Base-by-base conservation (phyloP, 2,888 invertebrate species). In the Deilephila elpenor region DNA sequence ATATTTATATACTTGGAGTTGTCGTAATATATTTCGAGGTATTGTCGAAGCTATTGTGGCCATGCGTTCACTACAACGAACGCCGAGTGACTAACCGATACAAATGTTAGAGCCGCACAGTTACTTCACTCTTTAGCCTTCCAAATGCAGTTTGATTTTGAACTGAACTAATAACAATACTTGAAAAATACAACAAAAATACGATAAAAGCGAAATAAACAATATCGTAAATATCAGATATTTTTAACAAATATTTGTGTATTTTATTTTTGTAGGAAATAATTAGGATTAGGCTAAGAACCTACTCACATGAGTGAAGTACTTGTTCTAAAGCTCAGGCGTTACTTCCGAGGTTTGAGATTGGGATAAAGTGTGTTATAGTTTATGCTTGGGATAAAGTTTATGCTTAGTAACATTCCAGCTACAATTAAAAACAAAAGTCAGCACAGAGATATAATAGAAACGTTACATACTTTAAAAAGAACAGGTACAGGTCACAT, bases 1-100 rank as follows among this genome's bases (percentile, higher is more conserved):
- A 71, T 56, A 32, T 29, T 3, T 19, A 14, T 71, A 11, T 17
- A 19, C 7, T 29, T 71, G 14, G 19, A 25, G 25, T 29, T 56
- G 44, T 64, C 74, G 78, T 78, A 75, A 70, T 75, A 37, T 67
- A 64, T 61, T 71, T 71, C 76, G 74, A 64, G 59, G 71, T 71
- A 25, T 74, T 75, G 64, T 70, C 62, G 62, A 72, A 74, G 71
- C 72, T 56, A 56, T n/a, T 74, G 56, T 37, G 60, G 70, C 76
- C 86, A 82, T 86, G 86, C 86, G 86, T 83, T 77, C 73, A 78
- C 88, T 67, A 29, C 59, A 53, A 53, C 64, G 64, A 44, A 64
- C 37, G 72, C 20, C 37, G 56, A 77, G 79, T 80, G 75, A 71
- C 80, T 83, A 59, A 56, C 64, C 56, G 59, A 72, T 67, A 59